Conservation (phyloP, 2,113 vertebrate species). For the Chloebia gouldiae region DNA sequence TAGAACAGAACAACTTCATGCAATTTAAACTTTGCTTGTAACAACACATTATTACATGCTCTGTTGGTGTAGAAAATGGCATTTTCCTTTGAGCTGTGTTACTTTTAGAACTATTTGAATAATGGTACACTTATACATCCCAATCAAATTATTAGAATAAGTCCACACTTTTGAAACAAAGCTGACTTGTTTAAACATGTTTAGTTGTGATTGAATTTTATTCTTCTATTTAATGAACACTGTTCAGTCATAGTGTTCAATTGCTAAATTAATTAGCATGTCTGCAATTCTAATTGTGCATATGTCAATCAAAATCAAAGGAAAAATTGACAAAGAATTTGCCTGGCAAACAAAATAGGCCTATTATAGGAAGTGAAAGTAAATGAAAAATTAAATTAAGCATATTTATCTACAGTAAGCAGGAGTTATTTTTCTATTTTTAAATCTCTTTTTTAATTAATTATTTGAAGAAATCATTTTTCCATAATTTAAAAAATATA, state of each 20-base stretch:
- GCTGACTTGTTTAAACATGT: conserved; percentile 16
- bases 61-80: conserved; percentile 78
- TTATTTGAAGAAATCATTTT: background rate
- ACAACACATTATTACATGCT: conserved; percentile 74
- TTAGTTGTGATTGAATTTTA: conserved; percentile 41
- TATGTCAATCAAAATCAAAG: conserved; percentile 35
- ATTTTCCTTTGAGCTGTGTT: conserved; percentile 68
- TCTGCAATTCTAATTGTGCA: conserved; percentile 23
- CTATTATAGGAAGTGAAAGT: background rate
- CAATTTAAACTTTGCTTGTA: conserved; percentile 67
- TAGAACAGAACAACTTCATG: conserved; percentile 1
- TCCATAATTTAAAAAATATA: background rate
- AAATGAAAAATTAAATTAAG: background rate
- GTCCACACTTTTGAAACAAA: conserved; percentile 22
- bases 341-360: background rate
- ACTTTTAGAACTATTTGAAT: conserved; percentile 69
- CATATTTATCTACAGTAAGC: background rate
- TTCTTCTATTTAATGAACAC: conserved; percentile 5
- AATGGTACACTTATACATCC: conserved; percentile 42
- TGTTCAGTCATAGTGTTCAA: conserved; percentile 3
- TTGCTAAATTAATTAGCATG: conserved; percentile 42
- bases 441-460: background rate
- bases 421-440: background rate
- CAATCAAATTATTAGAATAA: conserved; percentile 64
- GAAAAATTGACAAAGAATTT: background rate